Conservation (phyloP, 2,797 vertebrate species). For the Tenualosa ilisha region DNA sequence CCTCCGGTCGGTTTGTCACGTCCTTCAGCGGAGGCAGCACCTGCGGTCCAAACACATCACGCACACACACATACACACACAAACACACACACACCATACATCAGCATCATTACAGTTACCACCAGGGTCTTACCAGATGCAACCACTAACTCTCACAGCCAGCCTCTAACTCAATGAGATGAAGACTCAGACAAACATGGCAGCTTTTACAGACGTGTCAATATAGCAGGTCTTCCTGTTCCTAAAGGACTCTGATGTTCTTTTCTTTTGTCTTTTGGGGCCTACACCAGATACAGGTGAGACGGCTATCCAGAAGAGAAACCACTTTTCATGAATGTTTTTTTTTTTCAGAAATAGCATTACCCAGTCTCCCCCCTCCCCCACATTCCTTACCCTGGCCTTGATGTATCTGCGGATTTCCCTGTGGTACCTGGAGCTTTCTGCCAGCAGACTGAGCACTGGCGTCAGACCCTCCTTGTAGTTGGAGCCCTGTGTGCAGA, state of each 20-base stretch:
- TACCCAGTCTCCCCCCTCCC: neutral
- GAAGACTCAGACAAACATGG: neutral
- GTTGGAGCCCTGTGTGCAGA: conserved; percentile 84
- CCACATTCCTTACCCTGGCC: conserved; percentile 79
- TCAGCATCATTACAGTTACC: neutral
- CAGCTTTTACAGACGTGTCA: neutral
- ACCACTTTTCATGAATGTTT: neutral
- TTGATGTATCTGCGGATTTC: conserved; percentile 96
- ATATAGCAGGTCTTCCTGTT: neutral
- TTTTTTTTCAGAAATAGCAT: neutral
- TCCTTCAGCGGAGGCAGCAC: conserved; percentile 94
- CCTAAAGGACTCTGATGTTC: neutral
- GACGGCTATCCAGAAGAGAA: no score
- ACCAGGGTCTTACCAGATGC: neutral
- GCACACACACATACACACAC: neutral
- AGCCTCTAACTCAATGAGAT: neutral
- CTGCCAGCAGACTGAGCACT: conserved; percentile 93
- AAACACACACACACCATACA: neutral
- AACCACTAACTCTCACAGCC: neutral
- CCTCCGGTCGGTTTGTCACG: conserved; percentile 91
- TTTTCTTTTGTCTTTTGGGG: no score
- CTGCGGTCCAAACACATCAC: conserved; percentile 61
- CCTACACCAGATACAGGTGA: no score
- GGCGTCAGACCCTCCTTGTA: conserved; percentile 96
- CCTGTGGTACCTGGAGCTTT: conserved; percentile 89